Conservation (phyloP, 2,113 vertebrate genomes). For the Calidris pugnax region DNA sequence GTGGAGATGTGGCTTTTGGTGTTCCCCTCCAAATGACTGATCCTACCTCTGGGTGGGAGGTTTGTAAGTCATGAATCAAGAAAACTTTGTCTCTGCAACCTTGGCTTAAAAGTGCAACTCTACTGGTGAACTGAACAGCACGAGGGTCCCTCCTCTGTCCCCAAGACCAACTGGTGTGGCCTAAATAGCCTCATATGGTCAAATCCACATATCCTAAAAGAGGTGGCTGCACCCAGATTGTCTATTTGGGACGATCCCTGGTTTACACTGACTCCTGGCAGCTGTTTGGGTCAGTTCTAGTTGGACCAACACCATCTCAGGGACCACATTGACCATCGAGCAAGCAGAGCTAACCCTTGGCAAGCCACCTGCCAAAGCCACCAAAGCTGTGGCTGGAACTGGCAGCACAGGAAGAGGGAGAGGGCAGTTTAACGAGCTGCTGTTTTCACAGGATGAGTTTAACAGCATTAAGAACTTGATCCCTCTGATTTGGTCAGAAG, state of each 20-base stretch:
- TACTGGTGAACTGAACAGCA: background rate
- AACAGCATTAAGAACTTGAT: background rate
- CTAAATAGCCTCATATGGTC: background rate
- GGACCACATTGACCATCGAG: accelerated
- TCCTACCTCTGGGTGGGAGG: background rate
- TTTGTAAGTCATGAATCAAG: background rate
- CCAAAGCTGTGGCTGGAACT: background rate
- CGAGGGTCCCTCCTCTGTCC: background rate
- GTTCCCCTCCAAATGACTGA: background rate
- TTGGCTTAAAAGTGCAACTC: background rate
- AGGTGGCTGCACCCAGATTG: background rate
- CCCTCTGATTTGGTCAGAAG: background rate
- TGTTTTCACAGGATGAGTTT: background rate
- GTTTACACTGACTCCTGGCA: background rate
- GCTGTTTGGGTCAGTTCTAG: background rate
- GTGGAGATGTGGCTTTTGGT: background rate
- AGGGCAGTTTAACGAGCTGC: background rate
- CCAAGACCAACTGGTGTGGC: background rate
- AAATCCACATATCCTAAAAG: background rate
- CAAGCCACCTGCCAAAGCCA: background rate
- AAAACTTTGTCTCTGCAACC: background rate
- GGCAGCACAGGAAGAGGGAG: background rate
- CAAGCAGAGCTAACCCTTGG: background rate
- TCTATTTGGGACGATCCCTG: background rate
- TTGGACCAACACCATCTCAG: background rate